Percentiles rank a stretch among this genome's conserved stretches.
phyloP scores from a whole-genome alignment of 1,140 invertebrate species.

The Probaryconus sp. region DNA sequence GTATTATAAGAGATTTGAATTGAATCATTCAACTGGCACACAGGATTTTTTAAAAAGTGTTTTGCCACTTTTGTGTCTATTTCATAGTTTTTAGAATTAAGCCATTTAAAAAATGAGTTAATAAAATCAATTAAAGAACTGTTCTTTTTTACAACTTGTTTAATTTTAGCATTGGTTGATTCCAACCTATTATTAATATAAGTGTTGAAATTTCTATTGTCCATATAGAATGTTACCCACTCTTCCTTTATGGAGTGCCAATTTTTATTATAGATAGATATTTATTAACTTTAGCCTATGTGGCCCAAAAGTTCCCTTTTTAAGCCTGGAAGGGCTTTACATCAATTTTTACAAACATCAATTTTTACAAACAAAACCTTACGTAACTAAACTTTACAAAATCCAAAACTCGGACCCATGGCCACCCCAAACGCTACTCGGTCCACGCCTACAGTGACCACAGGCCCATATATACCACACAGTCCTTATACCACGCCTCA shows the following conservation, averaged over 20 bases:
- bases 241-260: constrained; percentile 7
- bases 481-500: no score
- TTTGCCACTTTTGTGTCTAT: neutral
- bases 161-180: constrained; percentile 10
- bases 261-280: constrained; percentile 7
- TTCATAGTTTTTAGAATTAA: constrained; percentile 11
- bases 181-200: constrained; percentile 7
- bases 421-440: no score
- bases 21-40: neutral
- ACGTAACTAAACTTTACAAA: no score
- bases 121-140: neutral
- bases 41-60: constrained; percentile 2
- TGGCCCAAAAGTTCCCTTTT: no score
- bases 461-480: no score
- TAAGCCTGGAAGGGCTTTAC: no score
- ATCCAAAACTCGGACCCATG: no score
- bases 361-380: no score
- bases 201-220: neutral
- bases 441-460: no score
- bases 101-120: constrained; percentile 4
- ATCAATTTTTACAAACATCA: no score
- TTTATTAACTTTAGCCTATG: neutral
- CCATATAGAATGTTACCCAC: constrained; percentile 3
- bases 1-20: neutral
- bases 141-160: constrained; percentile 5